Evolutionary conservation across 92 coral and sea anemone genomes (phyloP).

Genomic region (Actinostola sp.): DNA sequence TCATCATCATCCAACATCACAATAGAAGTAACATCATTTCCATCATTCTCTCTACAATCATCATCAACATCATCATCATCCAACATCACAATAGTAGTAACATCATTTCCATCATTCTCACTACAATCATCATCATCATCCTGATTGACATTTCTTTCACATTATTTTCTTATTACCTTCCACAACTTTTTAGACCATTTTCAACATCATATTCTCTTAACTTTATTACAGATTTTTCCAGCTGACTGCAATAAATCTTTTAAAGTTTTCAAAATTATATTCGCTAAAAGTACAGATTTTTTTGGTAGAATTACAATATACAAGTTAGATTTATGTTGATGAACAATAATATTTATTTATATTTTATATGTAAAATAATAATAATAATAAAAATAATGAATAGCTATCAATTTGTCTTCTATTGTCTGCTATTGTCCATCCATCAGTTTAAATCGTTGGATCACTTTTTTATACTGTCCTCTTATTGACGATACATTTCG

Average conservation of each 20-base stretch:
- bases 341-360: background rate
- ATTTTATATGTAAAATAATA: background rate
- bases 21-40: too few species aligned
- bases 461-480: too few species aligned
- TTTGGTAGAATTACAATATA: conserved; percentile 81
- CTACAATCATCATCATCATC: too few species aligned
- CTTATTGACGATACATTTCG: too few species aligned
- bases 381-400: background rate
- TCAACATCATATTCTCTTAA: conserved; percentile 16
- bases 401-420: too few species aligned
- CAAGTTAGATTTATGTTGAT: conserved; percentile 52
- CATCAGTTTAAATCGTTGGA: too few species aligned
- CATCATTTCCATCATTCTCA: too few species aligned
- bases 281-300: conserved; percentile 74
- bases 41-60: too few species aligned
- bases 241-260: conserved; percentile 32
- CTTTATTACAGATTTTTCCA: conserved; percentile 62
- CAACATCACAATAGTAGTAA: too few species aligned
- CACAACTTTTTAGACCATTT: background rate
- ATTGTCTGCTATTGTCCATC: too few species aligned
- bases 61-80: too few species aligned
- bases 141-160: background rate
- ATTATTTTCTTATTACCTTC: background rate
- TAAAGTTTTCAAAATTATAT: conserved; percentile 64
- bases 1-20: too few species aligned